Evolutionary conservation across 2,797 vertebrate genomes (phyloP).

Genomic region (Champsocephalus esox): DNA sequence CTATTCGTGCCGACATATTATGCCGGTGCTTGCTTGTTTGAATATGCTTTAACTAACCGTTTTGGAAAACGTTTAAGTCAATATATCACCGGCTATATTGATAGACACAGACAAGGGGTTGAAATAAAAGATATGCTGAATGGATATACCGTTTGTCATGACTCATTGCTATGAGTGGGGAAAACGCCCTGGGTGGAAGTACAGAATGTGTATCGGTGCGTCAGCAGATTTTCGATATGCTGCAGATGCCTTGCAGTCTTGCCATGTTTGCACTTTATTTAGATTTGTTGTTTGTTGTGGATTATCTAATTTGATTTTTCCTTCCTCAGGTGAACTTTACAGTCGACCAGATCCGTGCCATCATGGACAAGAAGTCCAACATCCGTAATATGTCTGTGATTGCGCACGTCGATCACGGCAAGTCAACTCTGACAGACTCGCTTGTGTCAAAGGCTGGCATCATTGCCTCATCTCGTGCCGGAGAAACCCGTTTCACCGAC

Average conservation of each 20-base stretch:
- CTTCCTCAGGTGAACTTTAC: constrained; percentile 94
- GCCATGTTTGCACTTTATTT: too few relatives aligned
- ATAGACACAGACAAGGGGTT: accelerated
- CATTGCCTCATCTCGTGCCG: constrained; percentile 91
- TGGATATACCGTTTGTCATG: constrained; percentile 2
- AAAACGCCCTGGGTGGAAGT: constrained; percentile 34
- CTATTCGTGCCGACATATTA: constrained; percentile 37
- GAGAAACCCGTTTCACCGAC: constrained; percentile 96
- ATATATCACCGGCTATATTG: accelerated
- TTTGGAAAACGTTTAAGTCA: accelerated
- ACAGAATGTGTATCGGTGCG: not conserved
- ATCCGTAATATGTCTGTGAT: constrained; percentile 99
- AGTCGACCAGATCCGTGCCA: constrained; percentile 94
- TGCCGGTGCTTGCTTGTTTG: constrained; percentile 16
- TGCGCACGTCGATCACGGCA: constrained; percentile 95
- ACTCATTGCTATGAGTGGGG: constrained; percentile 37
- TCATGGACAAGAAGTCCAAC: constrained; percentile 99
- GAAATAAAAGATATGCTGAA: accelerated
- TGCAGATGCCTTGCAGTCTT: not conserved
- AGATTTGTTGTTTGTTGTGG: not conserved
- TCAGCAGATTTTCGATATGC: constrained; percentile 17
- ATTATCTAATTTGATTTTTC: not conserved
- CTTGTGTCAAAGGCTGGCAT: constrained; percentile 97
- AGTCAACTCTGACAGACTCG: constrained; percentile 94
- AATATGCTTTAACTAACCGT: accelerated